phyloP scores from a whole-genome alignment of 2,888 invertebrate species.

The Eulithis testata region DNA sequence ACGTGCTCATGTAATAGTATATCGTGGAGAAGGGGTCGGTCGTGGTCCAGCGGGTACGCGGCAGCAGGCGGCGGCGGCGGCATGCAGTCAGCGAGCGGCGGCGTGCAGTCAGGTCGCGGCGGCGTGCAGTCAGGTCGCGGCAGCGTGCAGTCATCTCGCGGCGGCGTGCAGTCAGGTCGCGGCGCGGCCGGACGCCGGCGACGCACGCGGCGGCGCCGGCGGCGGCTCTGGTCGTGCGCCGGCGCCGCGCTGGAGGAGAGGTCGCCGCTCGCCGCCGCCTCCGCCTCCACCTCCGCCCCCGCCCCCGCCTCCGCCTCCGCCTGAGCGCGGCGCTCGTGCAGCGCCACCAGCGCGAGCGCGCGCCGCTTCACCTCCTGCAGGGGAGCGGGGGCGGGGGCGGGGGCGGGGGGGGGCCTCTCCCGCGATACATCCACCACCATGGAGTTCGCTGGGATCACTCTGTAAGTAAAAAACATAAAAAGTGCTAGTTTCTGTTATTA shows the following conservation, averaged over 20 bases:
- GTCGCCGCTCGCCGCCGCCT: background rate
- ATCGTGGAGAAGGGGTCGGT: no score
- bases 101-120: background rate
- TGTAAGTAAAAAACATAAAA: background rate
- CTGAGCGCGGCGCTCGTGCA: conserved; percentile 4
- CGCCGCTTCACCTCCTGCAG: conserved; percentile 44
- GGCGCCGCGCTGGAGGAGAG: background rate
- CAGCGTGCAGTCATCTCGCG: conserved; percentile 1
- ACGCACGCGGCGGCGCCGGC: conserved; percentile 16
- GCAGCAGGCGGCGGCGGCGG: no score
- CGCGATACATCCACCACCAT: conserved; percentile 6
- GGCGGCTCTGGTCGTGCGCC: background rate
- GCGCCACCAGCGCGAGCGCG: conserved; percentile 41
- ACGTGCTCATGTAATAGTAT: no score
- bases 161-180: conserved; percentile 5
- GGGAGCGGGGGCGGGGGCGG: conserved; percentile 17
- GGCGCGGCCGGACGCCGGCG: conserved; percentile 15
- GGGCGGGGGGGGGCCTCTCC: conserved; percentile 7
- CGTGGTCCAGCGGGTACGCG: no score
- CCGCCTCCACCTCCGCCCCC: no score
- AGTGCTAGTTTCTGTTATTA: background rate
- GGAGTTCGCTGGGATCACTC: conserved; percentile 5
- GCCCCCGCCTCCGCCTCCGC: no score
- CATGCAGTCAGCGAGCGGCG: background rate
- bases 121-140: background rate